These are phyloP conservation scores for Ciconia nigra DNA, from an alignment of 2,797 vertebrate species.

Conservation along the genomic window DNA sequence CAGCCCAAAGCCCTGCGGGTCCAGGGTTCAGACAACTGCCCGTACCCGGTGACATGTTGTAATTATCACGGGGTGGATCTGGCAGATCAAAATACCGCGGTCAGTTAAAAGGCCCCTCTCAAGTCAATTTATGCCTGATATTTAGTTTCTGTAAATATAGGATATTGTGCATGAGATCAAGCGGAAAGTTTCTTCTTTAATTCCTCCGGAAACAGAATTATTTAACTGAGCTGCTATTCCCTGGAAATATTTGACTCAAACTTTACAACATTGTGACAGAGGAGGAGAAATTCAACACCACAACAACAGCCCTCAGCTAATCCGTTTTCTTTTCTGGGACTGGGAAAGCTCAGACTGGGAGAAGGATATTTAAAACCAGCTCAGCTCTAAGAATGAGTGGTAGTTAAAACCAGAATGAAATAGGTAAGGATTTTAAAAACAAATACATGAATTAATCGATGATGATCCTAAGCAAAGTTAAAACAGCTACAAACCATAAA, in stretches of 20 bases:
- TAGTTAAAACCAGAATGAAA: not conserved
- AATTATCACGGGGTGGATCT: not conserved
- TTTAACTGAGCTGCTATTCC: not conserved
- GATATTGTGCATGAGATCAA: not conserved
- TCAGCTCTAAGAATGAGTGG: not conserved
- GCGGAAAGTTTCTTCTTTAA: not conserved
- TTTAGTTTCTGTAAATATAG: not conserved
- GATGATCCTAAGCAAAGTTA: not conserved
- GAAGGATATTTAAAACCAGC: not conserved
- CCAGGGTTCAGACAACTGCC: accelerated
- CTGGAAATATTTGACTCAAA: not conserved
- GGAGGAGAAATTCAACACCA: not conserved
- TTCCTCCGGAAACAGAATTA: not conserved
- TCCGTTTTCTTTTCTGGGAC: not conserved
- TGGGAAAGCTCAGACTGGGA: not conserved
- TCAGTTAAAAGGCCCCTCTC: not conserved
- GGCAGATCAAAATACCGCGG: accelerated
- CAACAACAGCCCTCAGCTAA: not conserved
- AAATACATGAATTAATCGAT: not conserved
- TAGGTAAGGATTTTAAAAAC: not conserved
- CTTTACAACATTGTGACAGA: not conserved
- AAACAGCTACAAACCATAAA: not conserved
- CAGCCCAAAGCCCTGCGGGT: accelerated
- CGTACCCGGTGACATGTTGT: accelerated
- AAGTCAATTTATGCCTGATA: not conserved